Base-by-base conservation (phyloP, 2,888 invertebrate species). In the Empis stercorea region DNA sequence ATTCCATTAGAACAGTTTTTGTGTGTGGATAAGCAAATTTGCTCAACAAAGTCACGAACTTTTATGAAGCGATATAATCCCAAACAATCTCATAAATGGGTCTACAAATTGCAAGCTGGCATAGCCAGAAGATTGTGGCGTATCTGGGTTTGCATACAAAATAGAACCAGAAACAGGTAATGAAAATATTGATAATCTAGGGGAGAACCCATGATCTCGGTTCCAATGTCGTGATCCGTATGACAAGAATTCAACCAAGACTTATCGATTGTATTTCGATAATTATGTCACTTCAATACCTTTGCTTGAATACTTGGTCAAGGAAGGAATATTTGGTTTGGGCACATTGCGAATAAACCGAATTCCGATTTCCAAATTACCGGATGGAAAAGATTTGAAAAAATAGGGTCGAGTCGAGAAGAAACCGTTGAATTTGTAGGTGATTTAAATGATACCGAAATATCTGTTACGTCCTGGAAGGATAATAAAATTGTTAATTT, bases 401-500 rank as follows among this genome's bases (percentile, higher is more conserved):
- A 54, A 51, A 50, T 52, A 54, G 52, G 52, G n/a, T n/a, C n/a
- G n/a, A n/a, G 50, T 37, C 49, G 53, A 32, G 57, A 50, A 50
- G 57, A 43, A 48, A 44, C 48, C 42, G 48, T 42, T 32, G 54
- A 55, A 51, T 54, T 48, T 53, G 54, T 60, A 17, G 54, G 55
- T 37, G 46, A 51, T 43, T 43, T 55, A 43, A 48, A 58, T 49
- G 55, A 52, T 37, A 50, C 53, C 42, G 54, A 56, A 16, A 45
- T 60, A 23, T 51, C 55, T 20, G 54, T 46, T 44, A 58, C 62
- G 32, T 52, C 55, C 13, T 65, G 63, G 61, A 59, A 58, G 48
- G 60, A 62, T 50, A 65, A 64, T 51, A 64, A 64, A 57, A 51
- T 57, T 49, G 62, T 65, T 7, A 58, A 50, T 10, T 53, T 60